Conservation (phyloP, 2,113 vertebrate species). For the Pedetes capensis region DNA sequence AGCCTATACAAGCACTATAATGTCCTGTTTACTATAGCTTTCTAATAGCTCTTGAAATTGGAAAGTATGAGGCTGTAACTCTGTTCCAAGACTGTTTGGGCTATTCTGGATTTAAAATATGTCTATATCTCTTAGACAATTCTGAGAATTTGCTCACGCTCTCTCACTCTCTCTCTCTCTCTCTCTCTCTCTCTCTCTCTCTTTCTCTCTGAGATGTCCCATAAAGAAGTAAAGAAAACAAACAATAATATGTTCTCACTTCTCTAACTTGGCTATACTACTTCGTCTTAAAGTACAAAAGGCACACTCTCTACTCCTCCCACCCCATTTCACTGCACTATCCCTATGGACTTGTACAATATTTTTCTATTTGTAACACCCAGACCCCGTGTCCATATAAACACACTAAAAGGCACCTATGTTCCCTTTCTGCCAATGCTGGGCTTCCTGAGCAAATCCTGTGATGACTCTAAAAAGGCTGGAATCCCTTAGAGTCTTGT, state of each 20-base stretch:
- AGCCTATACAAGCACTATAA: not conserved
- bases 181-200: too few relatives aligned
- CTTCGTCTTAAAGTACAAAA: conserved; percentile 39
- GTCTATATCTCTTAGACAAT: not conserved
- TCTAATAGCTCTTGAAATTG: not conserved
- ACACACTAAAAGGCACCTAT: conserved; percentile 21
- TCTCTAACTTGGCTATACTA: not conserved
- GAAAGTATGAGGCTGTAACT: not conserved
- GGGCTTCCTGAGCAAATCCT: conserved; percentile 17
- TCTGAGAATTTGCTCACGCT: not conserved
- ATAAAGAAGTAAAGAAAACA: not conserved
- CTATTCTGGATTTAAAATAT: not conserved
- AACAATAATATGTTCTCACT: not conserved
- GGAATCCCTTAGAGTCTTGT: not conserved
- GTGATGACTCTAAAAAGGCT: not conserved
- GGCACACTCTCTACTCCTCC: not conserved
- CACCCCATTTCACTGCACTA: not conserved
- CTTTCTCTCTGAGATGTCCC: not conserved
- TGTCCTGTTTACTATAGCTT: not conserved
- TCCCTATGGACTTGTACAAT: not conserved
- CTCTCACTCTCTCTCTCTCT: too few relatives aligned
- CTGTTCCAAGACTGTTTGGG: not conserved
- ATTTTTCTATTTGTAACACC: conserved; percentile 49
- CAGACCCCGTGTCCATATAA: conserved; percentile 10
- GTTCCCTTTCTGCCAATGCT: not conserved